Percentiles rank a stretch among this genome's conserved stretches.
Evolutionary conservation across 2,797 vertebrate genomes (phyloP).

Genomic region (Peromyscus aztecus): DNA sequence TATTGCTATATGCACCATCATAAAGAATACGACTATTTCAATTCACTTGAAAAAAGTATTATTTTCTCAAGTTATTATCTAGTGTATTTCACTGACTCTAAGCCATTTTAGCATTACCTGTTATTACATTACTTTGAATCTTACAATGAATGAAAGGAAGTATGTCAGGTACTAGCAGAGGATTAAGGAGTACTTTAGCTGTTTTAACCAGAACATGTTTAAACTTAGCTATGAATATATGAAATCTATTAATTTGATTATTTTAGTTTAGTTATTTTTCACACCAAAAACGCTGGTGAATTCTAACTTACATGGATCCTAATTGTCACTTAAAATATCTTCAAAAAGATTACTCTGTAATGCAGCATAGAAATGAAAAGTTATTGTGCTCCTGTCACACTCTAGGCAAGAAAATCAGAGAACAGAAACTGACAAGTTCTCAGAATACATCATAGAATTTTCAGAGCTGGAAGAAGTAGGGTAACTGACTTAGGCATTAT

Average conservation of each 20-base stretch:
- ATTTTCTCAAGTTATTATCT: constrained; percentile 49
- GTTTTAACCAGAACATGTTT: not conserved
- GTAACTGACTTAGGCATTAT: constrained; percentile 49
- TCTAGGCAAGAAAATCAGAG: constrained; percentile 63
- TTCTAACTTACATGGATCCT: constrained; percentile 65
- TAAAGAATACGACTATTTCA: constrained; percentile 1
- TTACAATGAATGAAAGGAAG: constrained; percentile 40
- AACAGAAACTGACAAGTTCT: constrained; percentile 62
- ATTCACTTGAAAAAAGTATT: constrained; percentile 33
- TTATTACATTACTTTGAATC: constrained; percentile 63
- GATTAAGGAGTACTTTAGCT: constrained; percentile 30
- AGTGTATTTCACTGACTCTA: constrained; percentile 7
- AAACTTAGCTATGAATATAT: constrained; percentile 55
- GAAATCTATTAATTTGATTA: constrained; percentile 30
- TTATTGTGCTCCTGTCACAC: constrained; percentile 58
- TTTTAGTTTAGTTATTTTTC: constrained; percentile 64
- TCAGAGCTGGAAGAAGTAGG: constrained; percentile 56
- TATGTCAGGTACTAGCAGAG: constrained; percentile 22
- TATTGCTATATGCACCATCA: not conserved
- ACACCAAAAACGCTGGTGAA: constrained; percentile 45
- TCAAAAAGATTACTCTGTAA: constrained; percentile 62
- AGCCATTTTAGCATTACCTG: constrained; percentile 51
- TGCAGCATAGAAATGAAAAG: constrained; percentile 59
- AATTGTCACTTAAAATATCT: constrained; percentile 48
- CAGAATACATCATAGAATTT: constrained; percentile 53